A percentile compares a stretch with the other conserved stretches of the same genome.
phyloP scores from a whole-genome alignment of 2,113 vertebrate species.

The Colossoma macropomum region DNA sequence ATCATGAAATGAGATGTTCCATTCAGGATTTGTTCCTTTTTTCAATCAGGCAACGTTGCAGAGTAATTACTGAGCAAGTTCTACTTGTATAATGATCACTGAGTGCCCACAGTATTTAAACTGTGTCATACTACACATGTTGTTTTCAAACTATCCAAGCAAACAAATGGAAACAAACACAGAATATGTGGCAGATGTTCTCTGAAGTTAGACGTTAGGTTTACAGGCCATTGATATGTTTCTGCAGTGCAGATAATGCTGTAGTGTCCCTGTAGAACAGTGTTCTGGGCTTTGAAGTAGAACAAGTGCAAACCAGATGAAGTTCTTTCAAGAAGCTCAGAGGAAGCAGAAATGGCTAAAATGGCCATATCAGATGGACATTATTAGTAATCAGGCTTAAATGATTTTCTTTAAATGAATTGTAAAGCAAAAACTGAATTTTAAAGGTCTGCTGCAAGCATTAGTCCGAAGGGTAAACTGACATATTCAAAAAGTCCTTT shows the following conservation, averaged over 20 bases:
- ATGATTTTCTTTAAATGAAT: not conserved
- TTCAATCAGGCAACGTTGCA: not conserved
- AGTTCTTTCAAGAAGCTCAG: not conserved
- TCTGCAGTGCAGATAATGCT: conserved; percentile 5
- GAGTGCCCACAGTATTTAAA: conserved; percentile 49
- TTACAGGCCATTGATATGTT: conserved; percentile 14
- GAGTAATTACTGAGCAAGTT: conserved; percentile 25
- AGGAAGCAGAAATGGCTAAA: not conserved
- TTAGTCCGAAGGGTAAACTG: conserved; percentile 8
- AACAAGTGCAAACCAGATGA: not conserved
- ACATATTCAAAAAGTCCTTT: not conserved
- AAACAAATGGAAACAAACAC: conserved; percentile 10
- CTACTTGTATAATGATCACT: not conserved
- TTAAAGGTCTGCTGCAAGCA: not conserved
- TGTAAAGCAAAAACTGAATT: not conserved
- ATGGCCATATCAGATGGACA: not conserved
- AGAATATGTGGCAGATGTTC: conserved; percentile 12
- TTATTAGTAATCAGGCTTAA: not conserved
- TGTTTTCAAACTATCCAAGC: conserved; percentile 24
- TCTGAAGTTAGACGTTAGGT: not conserved
- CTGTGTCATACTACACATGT: conserved; percentile 10
- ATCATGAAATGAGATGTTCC: conserved; percentile 21
- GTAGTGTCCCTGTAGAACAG: not conserved
- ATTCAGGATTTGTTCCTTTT: conserved; percentile 3
- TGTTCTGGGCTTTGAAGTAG: not conserved